Conservation (phyloP, 1,140 invertebrate species). For the Magallana angulata region DNA sequence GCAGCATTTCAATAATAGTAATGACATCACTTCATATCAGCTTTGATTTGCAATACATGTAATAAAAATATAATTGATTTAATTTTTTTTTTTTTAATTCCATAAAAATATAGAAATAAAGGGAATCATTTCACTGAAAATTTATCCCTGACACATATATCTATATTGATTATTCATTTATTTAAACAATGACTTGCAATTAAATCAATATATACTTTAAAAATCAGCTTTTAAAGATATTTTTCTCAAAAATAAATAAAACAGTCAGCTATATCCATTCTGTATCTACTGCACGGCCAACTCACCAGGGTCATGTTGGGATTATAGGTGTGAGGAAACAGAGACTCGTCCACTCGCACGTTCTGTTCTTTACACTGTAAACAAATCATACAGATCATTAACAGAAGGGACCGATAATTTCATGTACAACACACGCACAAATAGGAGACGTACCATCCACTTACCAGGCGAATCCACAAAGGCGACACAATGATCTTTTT, state of each 20-base stretch:
- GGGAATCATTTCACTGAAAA: too few relatives aligned
- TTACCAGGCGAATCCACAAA: slow-evolving; percentile 78
- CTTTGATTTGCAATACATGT: too few relatives aligned
- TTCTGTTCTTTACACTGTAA: slow-evolving; percentile 79
- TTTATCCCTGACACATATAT: too few relatives aligned
- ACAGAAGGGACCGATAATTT: background rate
- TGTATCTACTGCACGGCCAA: slow-evolving; percentile 5
- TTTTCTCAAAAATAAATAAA: background rate
- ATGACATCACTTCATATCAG: too few relatives aligned
- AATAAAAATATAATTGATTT: too few relatives aligned
- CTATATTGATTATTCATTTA: too few relatives aligned
- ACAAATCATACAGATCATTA: background rate
- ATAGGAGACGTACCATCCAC: slow-evolving; percentile 39
- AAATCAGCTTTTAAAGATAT: background rate
- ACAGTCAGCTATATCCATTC: background rate
- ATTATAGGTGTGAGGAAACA: slow-evolving; percentile 80
- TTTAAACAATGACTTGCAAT: background rate
- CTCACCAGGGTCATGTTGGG: slow-evolving; percentile 77
- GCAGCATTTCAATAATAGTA: too few relatives aligned
- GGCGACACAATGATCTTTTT: slow-evolving; percentile 80
- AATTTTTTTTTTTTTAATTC: too few relatives aligned
- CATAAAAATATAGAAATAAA: too few relatives aligned
- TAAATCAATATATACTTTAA: background rate
- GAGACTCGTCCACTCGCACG: slow-evolving; percentile 76
- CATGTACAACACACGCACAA: background rate